Conservation (phyloP, 2,113 vertebrate genomes). For the Labeo rohita region DNA sequence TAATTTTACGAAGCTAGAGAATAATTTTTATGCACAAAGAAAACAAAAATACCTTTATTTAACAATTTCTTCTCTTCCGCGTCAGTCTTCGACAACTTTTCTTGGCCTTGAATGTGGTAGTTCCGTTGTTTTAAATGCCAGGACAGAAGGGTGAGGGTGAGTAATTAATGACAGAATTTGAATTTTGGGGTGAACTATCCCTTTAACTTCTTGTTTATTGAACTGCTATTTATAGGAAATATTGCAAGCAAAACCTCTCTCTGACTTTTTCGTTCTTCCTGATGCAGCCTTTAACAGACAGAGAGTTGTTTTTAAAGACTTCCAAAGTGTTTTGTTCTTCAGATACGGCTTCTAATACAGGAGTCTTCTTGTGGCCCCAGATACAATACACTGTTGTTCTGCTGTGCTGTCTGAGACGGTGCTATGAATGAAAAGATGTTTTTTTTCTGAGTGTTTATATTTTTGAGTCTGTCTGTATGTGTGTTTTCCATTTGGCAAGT, state of each 20-base stretch:
- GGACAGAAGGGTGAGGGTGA: too few relatives aligned
- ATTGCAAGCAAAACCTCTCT: neutral
- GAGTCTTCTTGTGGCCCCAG: neutral
- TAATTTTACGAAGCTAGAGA: too few relatives aligned
- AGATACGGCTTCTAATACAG: constrained; percentile 11
- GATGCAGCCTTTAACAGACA: neutral
- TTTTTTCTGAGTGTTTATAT: constrained; percentile 17
- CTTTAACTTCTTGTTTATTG: neutral
- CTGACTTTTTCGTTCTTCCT: neutral
- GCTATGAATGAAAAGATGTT: constrained; percentile 29
- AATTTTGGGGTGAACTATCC: too few relatives aligned
- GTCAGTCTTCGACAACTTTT: too few relatives aligned
- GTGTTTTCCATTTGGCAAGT: constrained; percentile 36
- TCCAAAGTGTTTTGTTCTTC: neutral
- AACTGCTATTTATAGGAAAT: neutral
- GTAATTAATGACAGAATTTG: too few relatives aligned
- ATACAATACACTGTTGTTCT: constrained; percentile 10
- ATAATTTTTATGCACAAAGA: too few relatives aligned
- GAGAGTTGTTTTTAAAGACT: neutral
- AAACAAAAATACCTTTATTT: too few relatives aligned
- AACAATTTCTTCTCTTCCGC: too few relatives aligned
- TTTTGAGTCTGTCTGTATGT: constrained; percentile 10
- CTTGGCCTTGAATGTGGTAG: too few relatives aligned
- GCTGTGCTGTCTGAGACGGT: neutral
- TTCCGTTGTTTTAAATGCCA: too few relatives aligned